Percentiles rank a stretch among this genome's conserved stretches.
These are phyloP conservation scores for Drosophila parvula DNA, from an alignment of 1,140 invertebrate genomes.

Conservation along the genomic window DNA sequence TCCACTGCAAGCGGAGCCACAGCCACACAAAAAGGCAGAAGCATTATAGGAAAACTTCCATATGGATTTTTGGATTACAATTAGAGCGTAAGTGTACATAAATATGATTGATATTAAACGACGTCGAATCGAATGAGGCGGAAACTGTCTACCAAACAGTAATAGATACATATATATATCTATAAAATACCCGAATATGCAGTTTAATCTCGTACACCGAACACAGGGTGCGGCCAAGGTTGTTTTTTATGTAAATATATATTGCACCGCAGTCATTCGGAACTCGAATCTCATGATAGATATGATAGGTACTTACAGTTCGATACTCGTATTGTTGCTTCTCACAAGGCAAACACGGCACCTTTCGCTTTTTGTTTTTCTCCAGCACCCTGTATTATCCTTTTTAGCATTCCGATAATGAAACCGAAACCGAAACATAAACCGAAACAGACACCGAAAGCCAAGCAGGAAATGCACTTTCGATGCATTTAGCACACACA, in stretches of 20 bases:
- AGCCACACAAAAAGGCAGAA: conserved; percentile 13
- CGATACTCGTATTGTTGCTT: conserved; percentile 52
- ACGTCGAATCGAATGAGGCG: neutral
- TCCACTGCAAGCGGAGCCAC: conserved; percentile 36
- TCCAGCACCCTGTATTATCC: conserved; percentile 55
- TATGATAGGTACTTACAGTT: conserved; percentile 35
- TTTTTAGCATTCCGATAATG: conserved; percentile 42
- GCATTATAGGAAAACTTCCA: conserved; percentile 22
- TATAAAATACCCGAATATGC: conserved; percentile 3
- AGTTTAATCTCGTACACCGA: conserved; percentile 11
- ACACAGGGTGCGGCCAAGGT: conserved; percentile 44
- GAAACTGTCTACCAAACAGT: neutral
- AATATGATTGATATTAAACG: conserved; percentile 11
- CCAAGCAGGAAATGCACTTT: conserved; percentile 48
- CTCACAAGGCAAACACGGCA: conserved; percentile 27
- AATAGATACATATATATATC: conserved; percentile 23
- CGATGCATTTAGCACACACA: conserved; percentile 32
- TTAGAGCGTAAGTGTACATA: conserved; percentile 71
- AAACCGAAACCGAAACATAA: neutral
- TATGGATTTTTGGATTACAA: conserved; percentile 47
- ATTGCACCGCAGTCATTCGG: conserved; percentile 34
- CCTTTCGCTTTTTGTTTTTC: conserved; percentile 24
- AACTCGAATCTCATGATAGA: conserved; percentile 32
- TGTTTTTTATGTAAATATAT: conserved; percentile 56
- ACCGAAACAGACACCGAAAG: conserved; percentile 37